Percentiles rank a stretch among this genome's conserved stretches.
These are phyloP conservation scores for Drosophila setifemur DNA, from an alignment of 1,140 invertebrate species.

Conservation along the genomic window DNA sequence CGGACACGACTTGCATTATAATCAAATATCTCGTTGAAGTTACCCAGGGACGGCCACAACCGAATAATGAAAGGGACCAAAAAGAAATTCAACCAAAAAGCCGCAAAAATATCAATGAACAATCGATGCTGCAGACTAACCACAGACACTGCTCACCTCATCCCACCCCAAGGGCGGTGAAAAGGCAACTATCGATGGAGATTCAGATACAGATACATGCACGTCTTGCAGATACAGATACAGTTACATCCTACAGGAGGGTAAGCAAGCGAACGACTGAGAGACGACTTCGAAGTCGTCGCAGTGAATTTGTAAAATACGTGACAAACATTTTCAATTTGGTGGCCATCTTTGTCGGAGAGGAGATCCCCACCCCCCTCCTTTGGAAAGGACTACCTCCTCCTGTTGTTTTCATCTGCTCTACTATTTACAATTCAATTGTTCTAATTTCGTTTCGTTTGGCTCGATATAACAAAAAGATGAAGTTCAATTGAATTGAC, in stretches of 20 bases:
- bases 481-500: conserved; percentile 76
- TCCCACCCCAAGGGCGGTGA: not conserved
- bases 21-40: conserved; percentile 21
- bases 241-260: conserved; percentile 33
- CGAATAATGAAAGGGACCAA: conserved; percentile 27
- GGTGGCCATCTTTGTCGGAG: conserved; percentile 25
- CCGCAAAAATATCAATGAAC: conserved; percentile 76
- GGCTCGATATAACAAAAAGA: conserved; percentile 38
- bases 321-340: conserved; percentile 80
- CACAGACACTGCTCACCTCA: conserved; percentile 17
- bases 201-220: conserved; percentile 42
- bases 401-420: conserved; percentile 32
- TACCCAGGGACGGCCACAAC: conserved; percentile 37
- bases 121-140: conserved; percentile 68
- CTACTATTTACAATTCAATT: conserved; percentile 79
- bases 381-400: conserved; percentile 8
- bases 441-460: conserved; percentile 71
- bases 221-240: conserved; percentile 47
- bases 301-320: conserved; percentile 81
- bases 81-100: conserved; percentile 31
- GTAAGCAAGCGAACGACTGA: conserved; percentile 13
- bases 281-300: conserved; percentile 33
- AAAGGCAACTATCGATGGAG: conserved; percentile 29
- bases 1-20: conserved; percentile 67
- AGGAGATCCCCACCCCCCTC: not conserved